Evolutionary conservation across 2,113 vertebrate species (phyloP).

Genomic region (Microcebus murinus): DNA sequence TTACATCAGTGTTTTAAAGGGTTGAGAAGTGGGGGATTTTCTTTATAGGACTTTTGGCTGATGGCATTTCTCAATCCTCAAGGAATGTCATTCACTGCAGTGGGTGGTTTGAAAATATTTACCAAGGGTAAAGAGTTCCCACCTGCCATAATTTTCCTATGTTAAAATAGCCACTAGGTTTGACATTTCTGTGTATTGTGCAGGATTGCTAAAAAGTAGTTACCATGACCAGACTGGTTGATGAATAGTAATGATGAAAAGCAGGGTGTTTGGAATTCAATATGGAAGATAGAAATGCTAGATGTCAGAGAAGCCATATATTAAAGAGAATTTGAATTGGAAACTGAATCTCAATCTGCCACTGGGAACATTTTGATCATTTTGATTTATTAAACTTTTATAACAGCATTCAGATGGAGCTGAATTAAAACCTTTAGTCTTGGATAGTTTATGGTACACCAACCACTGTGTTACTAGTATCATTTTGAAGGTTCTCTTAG

Average conservation of each 20-base stretch:
- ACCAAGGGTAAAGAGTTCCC: constrained; percentile 77
- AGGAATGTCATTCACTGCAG: constrained; percentile 73
- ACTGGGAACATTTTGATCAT: constrained; percentile 90
- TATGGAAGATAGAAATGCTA: constrained; percentile 80
- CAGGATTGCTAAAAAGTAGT: constrained; percentile 81
- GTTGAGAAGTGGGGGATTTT: not conserved
- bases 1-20: not conserved
- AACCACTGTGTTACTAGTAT: constrained; percentile 60
- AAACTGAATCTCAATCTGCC: constrained; percentile 87
- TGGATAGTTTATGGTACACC: constrained; percentile 81
- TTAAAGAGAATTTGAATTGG: constrained; percentile 90
- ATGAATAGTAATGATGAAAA: constrained; percentile 85
- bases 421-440: constrained; percentile 85
- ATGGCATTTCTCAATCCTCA: constrained; percentile 54
- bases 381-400: constrained; percentile 92
- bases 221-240: constrained; percentile 74
- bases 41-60: constrained; percentile 35
- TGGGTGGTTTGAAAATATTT: constrained; percentile 83
- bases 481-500: constrained; percentile 60
- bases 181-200: constrained; percentile 83
- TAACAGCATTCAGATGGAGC: constrained; percentile 85
- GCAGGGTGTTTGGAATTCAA: constrained; percentile 85
- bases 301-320: constrained; percentile 87
- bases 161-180: constrained; percentile 67
- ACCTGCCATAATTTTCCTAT: constrained; percentile 76